Conservation (phyloP, 2,113 vertebrate genomes). For the Cochlearius cochlearius region DNA sequence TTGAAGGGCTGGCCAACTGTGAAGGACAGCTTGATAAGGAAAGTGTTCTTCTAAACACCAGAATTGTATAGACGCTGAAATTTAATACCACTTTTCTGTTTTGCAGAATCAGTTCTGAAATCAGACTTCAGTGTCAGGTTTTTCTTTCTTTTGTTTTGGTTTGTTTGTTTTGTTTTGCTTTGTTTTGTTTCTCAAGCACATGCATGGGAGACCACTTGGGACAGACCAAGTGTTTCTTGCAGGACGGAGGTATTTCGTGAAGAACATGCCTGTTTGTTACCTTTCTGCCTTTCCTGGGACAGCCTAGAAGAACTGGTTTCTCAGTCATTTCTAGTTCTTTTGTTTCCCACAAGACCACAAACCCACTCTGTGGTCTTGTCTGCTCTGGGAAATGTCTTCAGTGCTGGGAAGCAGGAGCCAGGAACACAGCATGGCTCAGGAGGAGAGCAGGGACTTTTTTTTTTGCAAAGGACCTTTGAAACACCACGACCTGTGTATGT, state of each 20-base stretch:
- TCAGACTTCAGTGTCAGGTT: background rate
- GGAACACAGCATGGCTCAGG: background rate
- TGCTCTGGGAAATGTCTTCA: background rate
- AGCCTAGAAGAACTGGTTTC: background rate
- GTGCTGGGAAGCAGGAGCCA: background rate
- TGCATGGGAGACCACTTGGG: background rate
- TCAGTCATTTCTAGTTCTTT: background rate
- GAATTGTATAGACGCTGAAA: background rate
- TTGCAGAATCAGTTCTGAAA: background rate
- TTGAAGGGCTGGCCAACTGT: background rate
- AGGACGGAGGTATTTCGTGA: background rate
- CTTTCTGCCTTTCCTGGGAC: background rate
- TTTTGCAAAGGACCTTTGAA: background rate
- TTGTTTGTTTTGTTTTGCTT: too few species aligned
- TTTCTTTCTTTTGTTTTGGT: too few species aligned
- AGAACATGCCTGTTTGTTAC: background rate
- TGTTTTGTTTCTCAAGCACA: background rate
- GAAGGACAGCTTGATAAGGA: background rate
- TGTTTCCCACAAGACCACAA: background rate
- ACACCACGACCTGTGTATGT: rapidly evolving
- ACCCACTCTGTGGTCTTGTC: background rate
- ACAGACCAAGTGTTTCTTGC: background rate
- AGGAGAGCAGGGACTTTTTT: background rate
- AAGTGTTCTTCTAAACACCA: background rate
- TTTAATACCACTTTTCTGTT: background rate